A percentile compares a stretch with the other conserved stretches of the same genome.
phyloP scores from a whole-genome alignment of 2,113 vertebrate species.

The Campylomormyrus numenius region DNA sequence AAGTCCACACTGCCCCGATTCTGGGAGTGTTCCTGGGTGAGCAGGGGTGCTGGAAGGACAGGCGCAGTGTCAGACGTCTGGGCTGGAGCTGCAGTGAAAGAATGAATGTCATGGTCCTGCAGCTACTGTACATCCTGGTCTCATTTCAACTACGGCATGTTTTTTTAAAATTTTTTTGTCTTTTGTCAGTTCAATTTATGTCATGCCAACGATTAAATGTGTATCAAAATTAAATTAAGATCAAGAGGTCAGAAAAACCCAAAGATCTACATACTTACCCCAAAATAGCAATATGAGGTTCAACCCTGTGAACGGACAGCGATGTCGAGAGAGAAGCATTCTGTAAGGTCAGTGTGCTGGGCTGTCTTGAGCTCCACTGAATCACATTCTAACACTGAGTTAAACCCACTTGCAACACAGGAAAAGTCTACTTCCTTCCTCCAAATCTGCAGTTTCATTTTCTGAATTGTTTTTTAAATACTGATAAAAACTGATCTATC shows the following conservation, averaged over 20 bases:
- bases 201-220: background rate
- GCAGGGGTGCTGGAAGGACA: slow-evolving; percentile 29
- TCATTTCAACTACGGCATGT: background rate
- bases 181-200: background rate
- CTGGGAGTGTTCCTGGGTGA: slow-evolving; percentile 26
- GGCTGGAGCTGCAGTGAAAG: slow-evolving; percentile 29
- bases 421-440: background rate
- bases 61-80: slow-evolving; percentile 15
- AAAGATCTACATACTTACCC: background rate
- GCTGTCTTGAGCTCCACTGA: background rate
- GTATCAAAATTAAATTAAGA: background rate
- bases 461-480: background rate
- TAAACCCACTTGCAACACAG: background rate
- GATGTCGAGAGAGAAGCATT: background rate
- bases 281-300: background rate
- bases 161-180: background rate
- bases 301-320: background rate
- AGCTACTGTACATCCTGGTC: too few relatives aligned
- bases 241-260: background rate
- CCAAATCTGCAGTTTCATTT: background rate
- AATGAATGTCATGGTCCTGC: background rate
- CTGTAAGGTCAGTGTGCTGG: background rate
- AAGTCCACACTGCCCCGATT: slow-evolving; percentile 27
- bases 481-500: background rate
- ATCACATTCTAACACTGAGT: background rate